phyloP scores from a whole-genome alignment of 2,888 invertebrate genomes.

The Eupithecia abbreviata region DNA sequence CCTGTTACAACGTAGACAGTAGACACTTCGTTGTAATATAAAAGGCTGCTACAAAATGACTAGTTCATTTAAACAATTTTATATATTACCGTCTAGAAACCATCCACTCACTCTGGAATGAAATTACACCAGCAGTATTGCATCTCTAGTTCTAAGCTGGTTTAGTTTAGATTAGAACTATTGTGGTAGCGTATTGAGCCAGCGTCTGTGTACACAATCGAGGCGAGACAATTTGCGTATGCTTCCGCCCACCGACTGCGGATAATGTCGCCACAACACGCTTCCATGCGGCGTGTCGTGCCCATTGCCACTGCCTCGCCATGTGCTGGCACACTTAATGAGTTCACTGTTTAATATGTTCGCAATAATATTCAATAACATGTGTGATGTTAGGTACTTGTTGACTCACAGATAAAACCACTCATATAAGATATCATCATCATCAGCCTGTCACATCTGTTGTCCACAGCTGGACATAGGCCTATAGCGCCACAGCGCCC shows the following conservation, averaged over 20 bases:
- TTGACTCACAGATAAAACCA: neutral
- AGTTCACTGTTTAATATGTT: neutral
- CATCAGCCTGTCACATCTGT: too few species aligned
- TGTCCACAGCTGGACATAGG: too few species aligned
- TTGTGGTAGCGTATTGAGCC: neutral
- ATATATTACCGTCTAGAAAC: neutral
- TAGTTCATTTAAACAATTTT: neutral
- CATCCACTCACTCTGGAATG: neutral
- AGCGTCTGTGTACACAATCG: neutral
- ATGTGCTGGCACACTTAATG: neutral
- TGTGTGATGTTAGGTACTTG: neutral
- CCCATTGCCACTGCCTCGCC: neutral
- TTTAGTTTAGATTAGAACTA: neutral
- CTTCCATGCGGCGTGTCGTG: neutral
- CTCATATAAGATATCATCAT: neutral
- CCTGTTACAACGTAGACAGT: neutral
- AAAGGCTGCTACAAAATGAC: neutral
- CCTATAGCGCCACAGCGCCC: too few species aligned
- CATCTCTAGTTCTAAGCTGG: neutral
- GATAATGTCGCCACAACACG: conserved; percentile 4
- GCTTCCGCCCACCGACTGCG: neutral
- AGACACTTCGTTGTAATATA: neutral
- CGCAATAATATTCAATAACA: neutral
- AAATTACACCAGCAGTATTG: neutral
- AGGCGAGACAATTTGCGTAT: conserved; percentile 9